Conservation (phyloP, 2,888 invertebrate species). For the Lasioglossum marginatum region DNA sequence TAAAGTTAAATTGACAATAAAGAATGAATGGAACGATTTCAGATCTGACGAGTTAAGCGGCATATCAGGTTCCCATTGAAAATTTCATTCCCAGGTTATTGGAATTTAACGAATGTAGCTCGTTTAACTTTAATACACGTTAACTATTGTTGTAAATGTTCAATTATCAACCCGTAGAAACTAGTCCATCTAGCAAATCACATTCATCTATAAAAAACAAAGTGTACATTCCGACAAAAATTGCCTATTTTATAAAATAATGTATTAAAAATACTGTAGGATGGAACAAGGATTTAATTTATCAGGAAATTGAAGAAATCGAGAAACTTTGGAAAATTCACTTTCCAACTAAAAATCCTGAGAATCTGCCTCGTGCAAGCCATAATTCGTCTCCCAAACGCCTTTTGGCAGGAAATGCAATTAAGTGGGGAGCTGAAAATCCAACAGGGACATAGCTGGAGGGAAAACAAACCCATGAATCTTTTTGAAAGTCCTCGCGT, state of each 20-base stretch:
- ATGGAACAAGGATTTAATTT: background rate
- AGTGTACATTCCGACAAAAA: background rate
- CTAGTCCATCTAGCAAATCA: background rate
- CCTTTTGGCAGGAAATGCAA: slow-evolving; percentile 5
- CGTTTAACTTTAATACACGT: background rate
- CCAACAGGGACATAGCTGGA: background rate
- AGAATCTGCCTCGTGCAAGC: background rate
- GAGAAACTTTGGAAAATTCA: background rate
- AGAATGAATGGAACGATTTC: background rate
- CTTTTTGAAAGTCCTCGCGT: background rate
- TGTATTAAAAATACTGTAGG: background rate
- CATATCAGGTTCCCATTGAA: background rate
- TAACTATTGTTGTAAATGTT: background rate
- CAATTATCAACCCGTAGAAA: background rate
- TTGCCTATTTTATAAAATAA: background rate
- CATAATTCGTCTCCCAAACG: background rate
- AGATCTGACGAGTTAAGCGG: background rate
- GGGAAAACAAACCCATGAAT: slow-evolving; percentile 8
- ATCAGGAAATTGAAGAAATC: background rate
- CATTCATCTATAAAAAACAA: background rate
- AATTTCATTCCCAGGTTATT: background rate
- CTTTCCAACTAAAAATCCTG: background rate
- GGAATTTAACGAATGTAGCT: background rate
- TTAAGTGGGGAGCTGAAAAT: background rate
- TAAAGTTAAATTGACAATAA: background rate